Evolutionary conservation across 2,113 vertebrate species (phyloP).

Genomic region (Cathartes aura): DNA sequence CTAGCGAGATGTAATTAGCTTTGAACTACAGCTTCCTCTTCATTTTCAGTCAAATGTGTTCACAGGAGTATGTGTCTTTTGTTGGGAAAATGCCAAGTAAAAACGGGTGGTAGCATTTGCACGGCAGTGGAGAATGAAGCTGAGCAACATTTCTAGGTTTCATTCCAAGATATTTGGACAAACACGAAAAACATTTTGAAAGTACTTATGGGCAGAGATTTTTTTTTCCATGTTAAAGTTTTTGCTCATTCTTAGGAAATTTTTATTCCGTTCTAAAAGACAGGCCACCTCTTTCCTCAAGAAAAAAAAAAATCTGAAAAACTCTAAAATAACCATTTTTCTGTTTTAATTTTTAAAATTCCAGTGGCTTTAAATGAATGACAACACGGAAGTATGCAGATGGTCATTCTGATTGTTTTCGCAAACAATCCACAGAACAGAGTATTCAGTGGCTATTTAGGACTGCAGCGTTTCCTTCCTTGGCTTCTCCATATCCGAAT

Average conservation of each 20-base stretch:
- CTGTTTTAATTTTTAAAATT: background rate
- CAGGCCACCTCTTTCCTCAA: background rate
- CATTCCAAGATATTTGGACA: slow-evolving; percentile 47
- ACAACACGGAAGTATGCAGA: background rate
- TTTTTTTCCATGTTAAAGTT: background rate
- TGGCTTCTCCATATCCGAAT: background rate
- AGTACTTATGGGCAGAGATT: background rate
- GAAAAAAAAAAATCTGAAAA: background rate
- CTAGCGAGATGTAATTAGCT: slow-evolving; percentile 20
- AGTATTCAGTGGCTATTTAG: background rate
- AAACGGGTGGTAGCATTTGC: slow-evolving; percentile 4
- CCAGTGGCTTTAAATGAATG: background rate
- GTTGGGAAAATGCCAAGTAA: slow-evolving; percentile 4
- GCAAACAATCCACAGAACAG: background rate
- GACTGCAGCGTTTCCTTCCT: background rate
- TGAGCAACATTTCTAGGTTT: slow-evolving; percentile 34
- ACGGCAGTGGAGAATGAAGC: slow-evolving; percentile 28
- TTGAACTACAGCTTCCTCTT: slow-evolving; percentile 42
- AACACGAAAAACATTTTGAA: slow-evolving; percentile 41
- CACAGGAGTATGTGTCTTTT: slow-evolving; percentile 1
- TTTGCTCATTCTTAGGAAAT: background rate
- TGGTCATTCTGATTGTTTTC: background rate
- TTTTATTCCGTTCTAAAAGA: background rate
- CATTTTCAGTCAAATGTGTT: slow-evolving; percentile 59
- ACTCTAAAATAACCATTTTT: background rate